Base-by-base conservation (phyloP, 1,140 invertebrate species). In the Drosophila pectinifera region DNA sequence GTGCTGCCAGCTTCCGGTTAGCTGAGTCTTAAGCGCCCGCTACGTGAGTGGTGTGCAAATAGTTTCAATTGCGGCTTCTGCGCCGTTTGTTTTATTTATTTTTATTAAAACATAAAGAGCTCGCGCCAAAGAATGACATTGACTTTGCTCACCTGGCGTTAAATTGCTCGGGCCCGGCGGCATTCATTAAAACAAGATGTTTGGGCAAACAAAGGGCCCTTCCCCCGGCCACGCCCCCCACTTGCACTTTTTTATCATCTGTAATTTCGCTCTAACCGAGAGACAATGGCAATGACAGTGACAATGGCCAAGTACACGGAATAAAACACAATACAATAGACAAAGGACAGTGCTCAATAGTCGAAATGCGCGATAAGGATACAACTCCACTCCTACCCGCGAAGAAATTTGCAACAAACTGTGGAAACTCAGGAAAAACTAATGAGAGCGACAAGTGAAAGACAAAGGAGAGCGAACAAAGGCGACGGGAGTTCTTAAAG, bases 1-100 rank as follows among this genome's bases (percentile, higher is more conserved):
- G 84, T 78, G 58, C 73, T 68, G 85, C 80, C 85, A 74, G 80
- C 84, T 84, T 89, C 84, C 84, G 84, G 84, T 89, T 89, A 68
- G 77, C 80, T 84, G 84, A 84, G 77, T 80, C 84, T 84, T 80
- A 74, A 89, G 77, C 77, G 73, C 69, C 42, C 62, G 76, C 84
- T 89, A 89, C 84, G 84, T 89, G 84, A 89, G 84, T 89, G 84
- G 80, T 90, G 84, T 89, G 84, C 85, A 90, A 89, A 89, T 89
- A 89, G 80, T 89, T 89, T 89, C 84, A 89, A 89, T 90, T 89
- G 84, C 84, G 84, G 84, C 85, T 90, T 84, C 68, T 78, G 80
- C 80, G 45, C 54, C 80, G 84, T 90, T 89, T 89, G 84, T 82
- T 89, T 89, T 89, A 89, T 89, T 89, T 89, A 90, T 90, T 89